Evolutionary conservation across 2,113 vertebrate species (phyloP).

Genomic region (Nannobrachium achirus): DNA sequence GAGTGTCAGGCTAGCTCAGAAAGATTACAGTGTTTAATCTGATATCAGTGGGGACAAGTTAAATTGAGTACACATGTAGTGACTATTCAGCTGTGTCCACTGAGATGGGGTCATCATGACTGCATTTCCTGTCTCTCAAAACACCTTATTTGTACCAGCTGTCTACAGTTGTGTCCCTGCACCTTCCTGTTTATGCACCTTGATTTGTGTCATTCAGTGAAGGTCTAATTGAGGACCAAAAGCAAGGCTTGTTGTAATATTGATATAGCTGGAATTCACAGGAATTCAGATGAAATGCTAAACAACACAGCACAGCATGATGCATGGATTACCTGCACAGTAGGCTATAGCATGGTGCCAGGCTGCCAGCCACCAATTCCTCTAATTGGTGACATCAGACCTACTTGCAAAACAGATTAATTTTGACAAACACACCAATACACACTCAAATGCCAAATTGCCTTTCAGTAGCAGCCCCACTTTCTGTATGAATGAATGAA

Average conservation of each 20-base stretch:
- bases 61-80: not conserved
- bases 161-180: not conserved
- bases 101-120: not conserved
- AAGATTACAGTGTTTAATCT: not conserved
- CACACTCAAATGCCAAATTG: constrained; percentile 40
- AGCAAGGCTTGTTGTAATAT: not conserved
- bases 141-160: not conserved
- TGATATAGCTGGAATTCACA: not conserved
- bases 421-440: constrained; percentile 39
- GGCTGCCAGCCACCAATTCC: constrained; percentile 15
- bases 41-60: not conserved
- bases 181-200: not conserved
- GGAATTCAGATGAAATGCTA: not conserved
- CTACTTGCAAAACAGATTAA: constrained; percentile 54
- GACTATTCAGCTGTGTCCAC: not conserved
- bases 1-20: constrained; percentile 1
- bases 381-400: constrained; percentile 54
- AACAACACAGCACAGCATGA: not conserved
- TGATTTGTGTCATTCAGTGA: not conserved
- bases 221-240: not conserved
- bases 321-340: constrained; percentile 4
- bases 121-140: not conserved
- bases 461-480: constrained; percentile 23
- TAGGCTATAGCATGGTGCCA: constrained; percentile 18
- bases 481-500: not conserved